Evolutionary conservation across 2,888 invertebrate species (phyloP), one percentile per base, ranked within the genome.

Genomic region (Balanococcus diminutus): DNA sequence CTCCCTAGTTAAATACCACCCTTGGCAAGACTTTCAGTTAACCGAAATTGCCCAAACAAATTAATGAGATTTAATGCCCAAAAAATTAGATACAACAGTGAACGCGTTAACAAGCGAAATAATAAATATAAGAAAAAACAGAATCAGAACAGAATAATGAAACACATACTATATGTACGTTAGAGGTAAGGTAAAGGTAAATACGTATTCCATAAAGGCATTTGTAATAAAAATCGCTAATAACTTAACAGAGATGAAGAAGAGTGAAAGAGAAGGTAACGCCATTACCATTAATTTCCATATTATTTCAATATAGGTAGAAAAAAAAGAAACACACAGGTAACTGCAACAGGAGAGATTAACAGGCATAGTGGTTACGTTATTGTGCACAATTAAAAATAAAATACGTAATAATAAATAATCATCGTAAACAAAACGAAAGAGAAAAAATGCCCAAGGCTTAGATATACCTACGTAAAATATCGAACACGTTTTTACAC

Each of bases 361-460:
- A 79, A 79, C 36, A 79, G 75, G 75, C 75, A 79, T 79, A 79
- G 28, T 36, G 36, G 36, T 79, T 36, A 36, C 75, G 75, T 79
- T 79, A 79, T 79, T 79, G 75, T 79, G 75, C 75, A 79, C 75
- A 28, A 67, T 67, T 51, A 82, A 82, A 82, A 39, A 51, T 46
- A 82, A 39, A 81, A n/a, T 81, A 81, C 39, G 46, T 81, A 81
- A 81, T 46, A 56, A 51, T 46, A 39, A 81, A 81, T 46, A 56
- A 51, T 46, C 19, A 42, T 81, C 36, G 16, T 42, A 28, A 81
- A 81, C 22, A 81, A 81, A 82, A 42, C 67, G 67, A 72, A 51
- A 82, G 28, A 82, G 51, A 22, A 46, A 81, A 81, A 81, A 82
- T 82, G 75, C 75, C 75, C 36, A 19, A 36, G 75, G 75, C 75